phyloP scores from a whole-genome alignment of 2,797 vertebrate species.

The Argya squamiceps region DNA sequence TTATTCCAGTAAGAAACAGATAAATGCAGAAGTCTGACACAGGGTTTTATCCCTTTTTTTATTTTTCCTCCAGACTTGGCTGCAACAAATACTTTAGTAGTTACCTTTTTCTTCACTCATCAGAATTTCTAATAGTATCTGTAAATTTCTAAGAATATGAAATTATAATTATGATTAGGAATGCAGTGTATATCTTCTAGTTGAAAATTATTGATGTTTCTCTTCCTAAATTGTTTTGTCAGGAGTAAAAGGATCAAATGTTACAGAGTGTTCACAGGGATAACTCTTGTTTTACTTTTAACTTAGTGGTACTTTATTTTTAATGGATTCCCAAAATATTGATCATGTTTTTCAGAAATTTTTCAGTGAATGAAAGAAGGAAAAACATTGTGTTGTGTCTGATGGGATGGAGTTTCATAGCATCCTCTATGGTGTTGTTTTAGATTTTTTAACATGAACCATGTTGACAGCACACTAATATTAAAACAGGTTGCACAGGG shows the following conservation, averaged over 20 bases:
- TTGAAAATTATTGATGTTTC: background rate
- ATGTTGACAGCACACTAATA: fast-evolving
- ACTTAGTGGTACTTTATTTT: background rate
- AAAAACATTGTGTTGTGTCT: background rate
- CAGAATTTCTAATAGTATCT: background rate
- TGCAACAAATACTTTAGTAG: background rate
- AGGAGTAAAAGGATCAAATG: background rate
- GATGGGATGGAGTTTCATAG: background rate
- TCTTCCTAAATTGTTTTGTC: background rate
- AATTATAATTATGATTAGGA: background rate
- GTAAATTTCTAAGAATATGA: background rate
- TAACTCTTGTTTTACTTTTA: background rate
- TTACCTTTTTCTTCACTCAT: background rate
- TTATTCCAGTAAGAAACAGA: background rate
- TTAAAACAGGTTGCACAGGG: background rate
- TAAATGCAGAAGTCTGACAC: background rate
- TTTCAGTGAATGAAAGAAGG: background rate
- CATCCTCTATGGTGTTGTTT: background rate
- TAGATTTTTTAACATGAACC: background rate
- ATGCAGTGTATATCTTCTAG: background rate
- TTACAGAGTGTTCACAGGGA: background rate
- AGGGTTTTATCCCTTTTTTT: fast-evolving
- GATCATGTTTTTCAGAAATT: background rate
- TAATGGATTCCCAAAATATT: background rate
- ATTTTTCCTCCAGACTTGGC: background rate